phyloP scores from a whole-genome alignment of 2,888 invertebrate species.

The Oxyteleia sp. region DNA sequence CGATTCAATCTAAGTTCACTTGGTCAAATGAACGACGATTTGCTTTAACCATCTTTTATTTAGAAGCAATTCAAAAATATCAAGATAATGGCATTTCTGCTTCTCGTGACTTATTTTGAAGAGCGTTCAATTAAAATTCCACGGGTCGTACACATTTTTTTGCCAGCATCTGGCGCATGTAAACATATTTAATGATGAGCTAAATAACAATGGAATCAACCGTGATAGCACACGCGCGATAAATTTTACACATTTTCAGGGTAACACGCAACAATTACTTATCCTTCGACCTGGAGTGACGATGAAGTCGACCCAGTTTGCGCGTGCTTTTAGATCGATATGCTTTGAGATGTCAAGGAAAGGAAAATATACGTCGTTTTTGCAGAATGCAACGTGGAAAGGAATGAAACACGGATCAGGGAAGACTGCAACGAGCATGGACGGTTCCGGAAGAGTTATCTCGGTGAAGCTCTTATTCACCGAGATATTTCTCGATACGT shows the following conservation, averaged over 20 bases:
- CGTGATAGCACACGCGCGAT: constrained; percentile 24
- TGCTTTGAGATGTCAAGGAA: constrained; percentile 57
- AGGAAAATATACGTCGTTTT: constrained; percentile 74
- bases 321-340: constrained; percentile 69
- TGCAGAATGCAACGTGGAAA: constrained; percentile 54
- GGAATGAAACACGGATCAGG: constrained; percentile 51
- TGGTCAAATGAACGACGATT: no score
- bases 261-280: constrained; percentile 62
- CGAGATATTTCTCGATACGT: constrained; percentile 60
- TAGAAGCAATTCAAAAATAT: no score
- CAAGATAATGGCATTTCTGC: no score
- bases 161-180: background rate
- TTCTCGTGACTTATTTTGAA: no score
- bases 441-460: constrained; percentile 68
- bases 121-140: no score
- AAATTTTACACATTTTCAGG: constrained; percentile 44
- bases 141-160: background rate
- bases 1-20: no score
- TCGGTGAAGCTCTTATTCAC: constrained; percentile 48
- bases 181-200: background rate
- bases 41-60: no score
- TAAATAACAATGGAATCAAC: background rate
- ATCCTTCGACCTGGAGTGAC: constrained; percentile 50
- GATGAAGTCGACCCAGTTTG: constrained; percentile 65
- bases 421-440: constrained; percentile 46